A percentile compares a stretch with the other conserved stretches of the same genome.
phyloP scores from a whole-genome alignment of 2,888 invertebrate genomes.

The Ormia ochracea region DNA sequence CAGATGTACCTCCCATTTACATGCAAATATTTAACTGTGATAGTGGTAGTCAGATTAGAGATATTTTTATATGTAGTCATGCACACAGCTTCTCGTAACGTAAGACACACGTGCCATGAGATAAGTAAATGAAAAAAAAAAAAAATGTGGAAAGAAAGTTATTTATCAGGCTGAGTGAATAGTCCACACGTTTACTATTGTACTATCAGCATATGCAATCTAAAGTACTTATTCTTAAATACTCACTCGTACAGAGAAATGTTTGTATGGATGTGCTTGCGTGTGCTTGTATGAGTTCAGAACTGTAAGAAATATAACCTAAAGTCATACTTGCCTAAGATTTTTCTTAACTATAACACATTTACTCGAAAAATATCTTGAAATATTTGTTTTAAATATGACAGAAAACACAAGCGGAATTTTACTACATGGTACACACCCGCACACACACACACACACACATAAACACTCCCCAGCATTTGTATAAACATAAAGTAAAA shows the following conservation, averaged over 20 bases:
- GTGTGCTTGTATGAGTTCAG: background rate
- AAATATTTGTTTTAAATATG: slow-evolving; percentile 53
- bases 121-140: slow-evolving; percentile 12
- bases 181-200: slow-evolving; percentile 17
- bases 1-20: slow-evolving; percentile 51
- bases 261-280: background rate
- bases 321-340: slow-evolving; percentile 39
- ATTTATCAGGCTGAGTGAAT: slow-evolving; percentile 9
- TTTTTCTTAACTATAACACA: background rate
- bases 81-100: background rate
- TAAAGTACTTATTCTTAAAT: background rate
- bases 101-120: slow-evolving; percentile 27
- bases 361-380: slow-evolving; percentile 1
- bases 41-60: background rate
- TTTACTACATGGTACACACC: too few species aligned
- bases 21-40: background rate
- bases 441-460: background rate
- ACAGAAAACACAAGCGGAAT: slow-evolving; percentile 18
- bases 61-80: background rate
- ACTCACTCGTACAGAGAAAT: background rate
- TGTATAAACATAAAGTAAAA: background rate
- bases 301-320: slow-evolving; percentile 10
- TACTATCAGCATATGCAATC: slow-evolving; percentile 11
- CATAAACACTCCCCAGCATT: background rate
- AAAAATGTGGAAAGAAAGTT: slow-evolving; percentile 9